Percentiles rank a stretch among this genome's conserved stretches.
These are phyloP conservation scores for Elaphurus davidianus DNA, from an alignment of 2,113 vertebrate genomes.

Conservation along the genomic window DNA sequence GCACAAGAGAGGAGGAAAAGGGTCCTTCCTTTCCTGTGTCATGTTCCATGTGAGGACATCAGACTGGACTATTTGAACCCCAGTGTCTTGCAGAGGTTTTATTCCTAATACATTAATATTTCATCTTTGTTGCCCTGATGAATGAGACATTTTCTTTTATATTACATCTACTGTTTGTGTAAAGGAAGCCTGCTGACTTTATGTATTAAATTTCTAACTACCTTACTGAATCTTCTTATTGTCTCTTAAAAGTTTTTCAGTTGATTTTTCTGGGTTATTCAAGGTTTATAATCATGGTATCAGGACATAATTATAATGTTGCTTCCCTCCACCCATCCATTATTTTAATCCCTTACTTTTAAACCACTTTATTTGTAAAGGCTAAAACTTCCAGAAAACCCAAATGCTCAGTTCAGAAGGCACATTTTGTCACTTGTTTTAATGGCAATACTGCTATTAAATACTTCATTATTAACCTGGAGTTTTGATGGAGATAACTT, in stretches of 20 bases:
- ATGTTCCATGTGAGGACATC: neutral
- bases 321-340: neutral
- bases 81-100: neutral
- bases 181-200: neutral
- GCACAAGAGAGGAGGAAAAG: neutral
- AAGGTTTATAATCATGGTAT: neutral
- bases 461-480: neutral
- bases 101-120: neutral
- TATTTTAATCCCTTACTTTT: neutral
- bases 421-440: neutral
- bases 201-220: neutral
- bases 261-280: neutral
- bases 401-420: neutral
- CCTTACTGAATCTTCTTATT: neutral
- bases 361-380: neutral
- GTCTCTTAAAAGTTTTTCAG: neutral
- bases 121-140: neutral
- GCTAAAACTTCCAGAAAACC: neutral
- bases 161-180: neutral
- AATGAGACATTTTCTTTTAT: neutral
- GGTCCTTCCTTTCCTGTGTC: neutral
- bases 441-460: neutral
- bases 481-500: neutral
- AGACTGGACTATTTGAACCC: neutral
- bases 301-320: neutral